Evolutionary conservation across 2,797 vertebrate genomes (phyloP).

Genomic region (Leucoraja ocellata): DNA sequence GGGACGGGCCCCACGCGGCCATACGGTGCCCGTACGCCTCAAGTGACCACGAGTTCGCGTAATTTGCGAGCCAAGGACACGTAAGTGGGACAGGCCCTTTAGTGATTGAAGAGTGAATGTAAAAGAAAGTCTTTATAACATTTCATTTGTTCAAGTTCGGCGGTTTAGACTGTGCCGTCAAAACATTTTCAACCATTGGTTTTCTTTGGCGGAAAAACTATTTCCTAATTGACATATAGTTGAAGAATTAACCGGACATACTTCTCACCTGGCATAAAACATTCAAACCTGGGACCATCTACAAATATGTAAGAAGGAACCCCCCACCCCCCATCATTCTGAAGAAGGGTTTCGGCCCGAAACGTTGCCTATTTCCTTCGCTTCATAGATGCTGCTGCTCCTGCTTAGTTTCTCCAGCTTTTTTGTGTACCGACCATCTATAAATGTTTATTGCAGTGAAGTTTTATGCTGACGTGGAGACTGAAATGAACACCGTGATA

Average conservation of each 20-base stretch:
- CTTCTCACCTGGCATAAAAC: not conserved
- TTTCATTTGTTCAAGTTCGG: not conserved
- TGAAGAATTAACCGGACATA: not conserved
- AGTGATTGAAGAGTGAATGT: not conserved
- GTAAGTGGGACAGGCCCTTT: no score
- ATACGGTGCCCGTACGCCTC: no score
- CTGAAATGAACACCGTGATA: not conserved
- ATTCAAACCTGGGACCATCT: not conserved
- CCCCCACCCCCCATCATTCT: no score
- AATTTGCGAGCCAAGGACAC: no score
- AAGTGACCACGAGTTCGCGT: no score
- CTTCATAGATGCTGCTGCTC: no score
- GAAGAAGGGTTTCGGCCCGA: no score
- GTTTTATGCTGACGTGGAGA: no score
- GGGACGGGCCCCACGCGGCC: no score
- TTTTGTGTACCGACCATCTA: no score
- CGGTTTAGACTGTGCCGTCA: not conserved
- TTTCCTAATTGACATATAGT: not conserved
- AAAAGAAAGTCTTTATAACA: not conserved
- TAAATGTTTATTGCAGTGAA: not conserved
- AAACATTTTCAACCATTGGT: not conserved
- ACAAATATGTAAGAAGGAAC: not conserved
- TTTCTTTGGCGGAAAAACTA: not conserved
- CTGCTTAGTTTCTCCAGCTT: no score
- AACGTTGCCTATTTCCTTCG: no score